phyloP scores from a whole-genome alignment of 2,797 vertebrate genomes.

The Melanotaenia maccullochi region DNA sequence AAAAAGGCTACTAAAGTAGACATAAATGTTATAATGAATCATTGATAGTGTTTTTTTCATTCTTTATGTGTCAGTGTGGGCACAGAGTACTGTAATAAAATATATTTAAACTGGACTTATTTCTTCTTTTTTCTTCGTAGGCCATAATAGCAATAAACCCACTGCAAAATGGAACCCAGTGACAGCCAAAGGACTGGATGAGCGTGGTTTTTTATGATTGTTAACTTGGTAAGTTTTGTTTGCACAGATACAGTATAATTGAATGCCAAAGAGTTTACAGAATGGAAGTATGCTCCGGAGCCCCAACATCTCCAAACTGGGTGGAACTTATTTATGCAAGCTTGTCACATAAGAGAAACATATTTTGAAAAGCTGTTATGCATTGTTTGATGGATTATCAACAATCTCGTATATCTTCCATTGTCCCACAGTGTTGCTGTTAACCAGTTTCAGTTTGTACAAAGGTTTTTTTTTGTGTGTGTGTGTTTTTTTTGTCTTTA shows the following conservation, averaged over 20 bases:
- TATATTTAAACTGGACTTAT: slow-evolving; percentile 35
- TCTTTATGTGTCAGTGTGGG: slow-evolving; percentile 25
- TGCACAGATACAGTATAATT: slow-evolving; percentile 60
- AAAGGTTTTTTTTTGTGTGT: slow-evolving; percentile 15
- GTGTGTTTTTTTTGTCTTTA: slow-evolving; percentile 26
- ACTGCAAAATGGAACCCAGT: slow-evolving; percentile 87
- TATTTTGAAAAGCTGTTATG: slow-evolving; percentile 51
- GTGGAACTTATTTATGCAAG: slow-evolving; percentile 73
- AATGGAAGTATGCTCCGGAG: slow-evolving; percentile 61
- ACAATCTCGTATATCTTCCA: slow-evolving; percentile 54
- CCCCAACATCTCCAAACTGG: slow-evolving; percentile 41
- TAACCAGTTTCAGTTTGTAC: slow-evolving; percentile 58
- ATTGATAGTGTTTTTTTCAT: slow-evolving; percentile 14
- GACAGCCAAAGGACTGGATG: slow-evolving; percentile 84
- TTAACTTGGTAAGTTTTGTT: slow-evolving; percentile 65
- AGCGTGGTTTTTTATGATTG: slow-evolving; percentile 84
- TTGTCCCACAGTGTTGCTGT: slow-evolving; percentile 38
- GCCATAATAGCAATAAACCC: slow-evolving; percentile 85
- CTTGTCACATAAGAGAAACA: slow-evolving; percentile 57
- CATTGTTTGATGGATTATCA: slow-evolving; percentile 45
- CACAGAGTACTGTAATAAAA: slow-evolving; percentile 24
- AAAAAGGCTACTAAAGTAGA: not conserved
- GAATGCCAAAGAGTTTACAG: slow-evolving; percentile 81
- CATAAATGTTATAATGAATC: no score
- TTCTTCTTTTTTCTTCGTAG: slow-evolving; percentile 64